A percentile compares a stretch with the other conserved stretches of the same genome.
Conservation (phyloP, 2,113 vertebrate genomes). For the rabbit (Oryctolagus cuniculus) region mOryCun1.1 NC_091439.1:35226501-35227000, state of each 20-base stretch:
- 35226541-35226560: background rate
- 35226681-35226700: background rate
- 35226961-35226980: no score
- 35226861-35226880: no score
- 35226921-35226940: no score
- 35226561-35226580: background rate
- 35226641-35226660: background rate
- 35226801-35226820: no score
- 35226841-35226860: no score
- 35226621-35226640: background rate
- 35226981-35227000: no score
- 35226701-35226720: background rate
- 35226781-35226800: no score
- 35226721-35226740: background rate
- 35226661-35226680: background rate
- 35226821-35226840: no score
- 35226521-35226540: background rate
- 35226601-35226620: background rate
- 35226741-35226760: background rate
- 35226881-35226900: no score
- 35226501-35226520: background rate
- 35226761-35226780: no score
- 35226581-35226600: background rate
- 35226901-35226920: no score
- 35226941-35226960: no score